phyloP scores from a whole-genome alignment of 2,797 vertebrate genomes.

The Enteromius unitaeniatus region DNA sequence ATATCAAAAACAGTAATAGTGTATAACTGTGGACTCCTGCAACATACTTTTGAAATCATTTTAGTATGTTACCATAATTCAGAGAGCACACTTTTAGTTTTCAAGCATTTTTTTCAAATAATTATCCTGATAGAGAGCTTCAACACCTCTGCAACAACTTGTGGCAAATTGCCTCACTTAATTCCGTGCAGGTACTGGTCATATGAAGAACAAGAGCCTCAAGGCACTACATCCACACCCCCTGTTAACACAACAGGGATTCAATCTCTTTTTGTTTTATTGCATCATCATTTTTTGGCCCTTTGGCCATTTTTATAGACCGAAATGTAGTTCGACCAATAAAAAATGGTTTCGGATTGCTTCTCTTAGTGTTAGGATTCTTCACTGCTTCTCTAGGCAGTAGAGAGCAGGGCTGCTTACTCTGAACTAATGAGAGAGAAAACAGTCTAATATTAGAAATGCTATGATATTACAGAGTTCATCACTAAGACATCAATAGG shows the following conservation, averaged over 20 bases:
- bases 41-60: not conserved
- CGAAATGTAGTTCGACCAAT: not conserved
- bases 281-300: conserved; percentile 48
- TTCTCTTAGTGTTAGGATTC: not conserved
- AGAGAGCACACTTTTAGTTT: not conserved
- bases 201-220: not conserved
- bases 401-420: not conserved
- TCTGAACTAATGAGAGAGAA: conserved; percentile 2
- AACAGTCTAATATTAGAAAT: no score
- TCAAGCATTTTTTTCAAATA: not conserved
- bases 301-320: not conserved
- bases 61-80: not conserved
- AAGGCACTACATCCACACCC: not conserved
- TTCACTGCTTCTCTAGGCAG: no score
- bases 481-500: not conserved
- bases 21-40: not conserved
- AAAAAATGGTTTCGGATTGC: not conserved
- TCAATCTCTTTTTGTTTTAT: conserved; percentile 34
- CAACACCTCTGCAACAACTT: not conserved
- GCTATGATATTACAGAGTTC: not conserved
- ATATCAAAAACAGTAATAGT: not conserved
- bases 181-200: not conserved
- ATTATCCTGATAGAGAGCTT: not conserved
- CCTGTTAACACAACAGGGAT: conserved; percentile 1
- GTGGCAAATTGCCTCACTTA: not conserved